A percentile compares a stretch with the other conserved stretches of the same genome.
Conservation (phyloP, 2,113 vertebrate genomes). For the Lepidothrix coronata region DNA sequence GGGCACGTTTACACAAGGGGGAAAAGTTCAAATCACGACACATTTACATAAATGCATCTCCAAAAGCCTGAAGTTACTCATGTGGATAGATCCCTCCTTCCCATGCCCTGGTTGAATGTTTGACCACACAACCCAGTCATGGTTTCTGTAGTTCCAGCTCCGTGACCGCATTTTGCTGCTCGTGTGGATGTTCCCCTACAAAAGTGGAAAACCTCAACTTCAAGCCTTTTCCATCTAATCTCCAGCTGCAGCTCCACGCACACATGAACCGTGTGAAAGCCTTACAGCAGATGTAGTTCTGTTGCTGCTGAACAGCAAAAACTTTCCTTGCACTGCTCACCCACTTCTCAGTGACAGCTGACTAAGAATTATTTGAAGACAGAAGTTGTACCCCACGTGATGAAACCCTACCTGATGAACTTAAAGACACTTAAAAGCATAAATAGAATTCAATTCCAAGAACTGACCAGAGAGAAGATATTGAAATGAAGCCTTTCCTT, state of each 20-base stretch:
- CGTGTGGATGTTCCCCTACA: neutral
- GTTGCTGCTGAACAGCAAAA: neutral
- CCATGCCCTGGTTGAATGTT: neutral
- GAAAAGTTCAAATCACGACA: neutral
- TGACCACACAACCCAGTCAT: neutral
- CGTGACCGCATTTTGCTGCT: neutral
- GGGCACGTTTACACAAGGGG: neutral
- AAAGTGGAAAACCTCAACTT: neutral
- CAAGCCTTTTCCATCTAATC: neutral
- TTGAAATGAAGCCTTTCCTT: neutral
- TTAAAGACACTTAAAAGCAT: neutral
- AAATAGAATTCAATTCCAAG: neutral
- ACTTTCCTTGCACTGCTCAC: neutral
- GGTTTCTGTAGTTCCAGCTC: neutral
- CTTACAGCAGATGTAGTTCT: neutral
- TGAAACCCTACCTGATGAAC: neutral
- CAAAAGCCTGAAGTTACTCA: neutral
- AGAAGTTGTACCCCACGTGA: neutral
- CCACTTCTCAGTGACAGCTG: neutral
- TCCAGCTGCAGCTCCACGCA: neutral
- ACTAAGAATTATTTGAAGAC: neutral
- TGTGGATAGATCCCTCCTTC: too few species aligned
- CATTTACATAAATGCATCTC: neutral
- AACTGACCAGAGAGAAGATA: neutral
- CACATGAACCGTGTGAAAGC: rapidly evolving